These are phyloP conservation scores for Morphnarchus princeps DNA, from an alignment of 2,113 vertebrate species.

Conservation along the genomic window DNA sequence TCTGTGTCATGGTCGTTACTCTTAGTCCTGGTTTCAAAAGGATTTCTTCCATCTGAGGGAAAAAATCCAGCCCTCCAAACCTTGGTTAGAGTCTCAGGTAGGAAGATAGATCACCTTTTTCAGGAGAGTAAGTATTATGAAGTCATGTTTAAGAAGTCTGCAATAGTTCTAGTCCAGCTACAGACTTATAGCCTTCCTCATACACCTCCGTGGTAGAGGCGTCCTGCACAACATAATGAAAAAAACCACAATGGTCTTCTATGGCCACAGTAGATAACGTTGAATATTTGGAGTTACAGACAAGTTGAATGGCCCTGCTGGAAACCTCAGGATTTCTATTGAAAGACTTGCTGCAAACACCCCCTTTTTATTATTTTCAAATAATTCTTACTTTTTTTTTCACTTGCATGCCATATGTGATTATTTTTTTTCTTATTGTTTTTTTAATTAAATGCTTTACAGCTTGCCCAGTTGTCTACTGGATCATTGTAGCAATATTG, in stretches of 20 bases:
- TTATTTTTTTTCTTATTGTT: neutral
- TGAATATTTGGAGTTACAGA: neutral
- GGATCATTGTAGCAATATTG: neutral
- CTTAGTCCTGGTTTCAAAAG: neutral
- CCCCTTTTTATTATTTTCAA: neutral
- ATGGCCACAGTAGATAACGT: neutral
- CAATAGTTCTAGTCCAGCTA: neutral
- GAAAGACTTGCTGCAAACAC: neutral
- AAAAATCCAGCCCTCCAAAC: neutral
- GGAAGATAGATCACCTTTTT: neutral
- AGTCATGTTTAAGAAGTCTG: neutral
- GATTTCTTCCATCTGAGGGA: neutral
- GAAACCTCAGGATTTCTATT: neutral
- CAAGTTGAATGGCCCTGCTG: neutral
- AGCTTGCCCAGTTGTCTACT: neutral
- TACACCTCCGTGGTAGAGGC: neutral
- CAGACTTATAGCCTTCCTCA: neutral
- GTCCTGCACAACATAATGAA: neutral
- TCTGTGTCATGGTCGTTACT: neutral
- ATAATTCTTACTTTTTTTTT: neutral
- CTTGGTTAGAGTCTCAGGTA: neutral
- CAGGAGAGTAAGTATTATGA: neutral
- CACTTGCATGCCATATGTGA: neutral
- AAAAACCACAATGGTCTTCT: neutral
- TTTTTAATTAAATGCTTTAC: neutral